Evolutionary conservation across 2,797 vertebrate genomes (phyloP).

Genomic region (Heterohyrax brucei): DNA sequence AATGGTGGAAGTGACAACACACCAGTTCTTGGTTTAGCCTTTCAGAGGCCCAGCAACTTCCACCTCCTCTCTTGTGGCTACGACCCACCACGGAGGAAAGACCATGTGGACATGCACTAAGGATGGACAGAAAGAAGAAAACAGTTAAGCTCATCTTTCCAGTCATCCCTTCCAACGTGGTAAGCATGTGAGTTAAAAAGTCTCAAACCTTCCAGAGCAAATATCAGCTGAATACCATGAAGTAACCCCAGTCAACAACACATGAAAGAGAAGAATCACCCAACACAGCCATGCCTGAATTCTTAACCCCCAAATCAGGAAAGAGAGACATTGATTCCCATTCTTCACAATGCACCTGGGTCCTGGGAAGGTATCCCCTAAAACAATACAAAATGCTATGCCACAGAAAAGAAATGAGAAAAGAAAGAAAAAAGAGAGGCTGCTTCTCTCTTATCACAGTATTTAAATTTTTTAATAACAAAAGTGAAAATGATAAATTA

Average conservation of each 20-base stretch:
- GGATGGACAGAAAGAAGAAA: not conserved
- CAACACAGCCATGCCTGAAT: not conserved
- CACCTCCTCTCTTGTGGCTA: not conserved
- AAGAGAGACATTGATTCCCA: not conserved
- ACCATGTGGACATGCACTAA: not conserved
- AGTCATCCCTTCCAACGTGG: not conserved
- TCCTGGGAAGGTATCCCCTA: constrained; percentile 11
- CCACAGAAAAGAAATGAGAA: not conserved
- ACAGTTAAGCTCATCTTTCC: not conserved
- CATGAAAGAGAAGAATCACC: not conserved
- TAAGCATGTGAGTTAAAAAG: not conserved
- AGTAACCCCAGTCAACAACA: not conserved
- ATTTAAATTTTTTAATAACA: constrained; percentile 46
- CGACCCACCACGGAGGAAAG: constrained; percentile 27
- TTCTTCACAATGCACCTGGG: not conserved
- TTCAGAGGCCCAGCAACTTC: not conserved
- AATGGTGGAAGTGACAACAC: not conserved
- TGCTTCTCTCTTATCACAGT: not conserved
- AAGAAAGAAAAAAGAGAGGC: not conserved
- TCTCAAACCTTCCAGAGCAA: not conserved
- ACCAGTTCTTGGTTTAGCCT: not conserved
- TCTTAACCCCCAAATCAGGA: constrained; percentile 4
- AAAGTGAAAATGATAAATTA: constrained; percentile 17
- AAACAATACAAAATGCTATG: not conserved
- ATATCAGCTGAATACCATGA: not conserved